Conservation (phyloP, 2,797 vertebrate genomes). For the Ctenopoma multispine region DNA sequence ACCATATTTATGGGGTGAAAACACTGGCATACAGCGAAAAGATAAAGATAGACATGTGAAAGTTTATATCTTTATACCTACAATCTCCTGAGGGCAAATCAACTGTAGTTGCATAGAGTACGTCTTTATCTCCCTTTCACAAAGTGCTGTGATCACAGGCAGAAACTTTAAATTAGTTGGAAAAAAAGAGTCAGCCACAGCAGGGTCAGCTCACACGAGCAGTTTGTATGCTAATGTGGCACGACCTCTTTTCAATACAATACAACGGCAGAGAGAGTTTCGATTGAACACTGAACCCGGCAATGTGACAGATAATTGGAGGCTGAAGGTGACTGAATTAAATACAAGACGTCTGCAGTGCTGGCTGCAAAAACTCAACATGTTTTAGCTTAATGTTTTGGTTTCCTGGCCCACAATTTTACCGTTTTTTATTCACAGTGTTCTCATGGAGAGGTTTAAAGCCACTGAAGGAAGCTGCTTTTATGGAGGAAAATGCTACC, state of each 20-base stretch:
- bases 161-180: slow-evolving; percentile 38
- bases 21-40: not conserved
- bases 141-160: slow-evolving; percentile 24
- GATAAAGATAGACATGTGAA: not conserved
- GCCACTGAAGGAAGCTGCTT: not conserved
- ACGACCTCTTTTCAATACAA: slow-evolving; percentile 19
- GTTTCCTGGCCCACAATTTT: not conserved
- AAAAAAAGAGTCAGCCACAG: slow-evolving; percentile 20
- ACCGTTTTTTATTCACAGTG: not conserved
- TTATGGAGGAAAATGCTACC: not conserved
- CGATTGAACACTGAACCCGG: not conserved
- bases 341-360: not conserved
- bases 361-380: slow-evolving; percentile 4
- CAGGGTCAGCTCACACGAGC: slow-evolving; percentile 43
- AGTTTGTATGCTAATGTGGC: slow-evolving; percentile 58
- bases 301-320: slow-evolving; percentile 16
- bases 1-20: slow-evolving; percentile 9
- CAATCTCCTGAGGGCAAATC: slow-evolving; percentile 12
- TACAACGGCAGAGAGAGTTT: not conserved
- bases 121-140: slow-evolving; percentile 41
- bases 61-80: slow-evolving; percentile 10
- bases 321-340: not conserved
- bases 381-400: not conserved
- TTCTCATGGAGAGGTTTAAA: not conserved
- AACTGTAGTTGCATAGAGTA: slow-evolving; percentile 8